Percentiles rank a stretch among this genome's conserved stretches.
phyloP scores from a whole-genome alignment of 1,140 invertebrate genomes.

The Babylonia areolata region DNA sequence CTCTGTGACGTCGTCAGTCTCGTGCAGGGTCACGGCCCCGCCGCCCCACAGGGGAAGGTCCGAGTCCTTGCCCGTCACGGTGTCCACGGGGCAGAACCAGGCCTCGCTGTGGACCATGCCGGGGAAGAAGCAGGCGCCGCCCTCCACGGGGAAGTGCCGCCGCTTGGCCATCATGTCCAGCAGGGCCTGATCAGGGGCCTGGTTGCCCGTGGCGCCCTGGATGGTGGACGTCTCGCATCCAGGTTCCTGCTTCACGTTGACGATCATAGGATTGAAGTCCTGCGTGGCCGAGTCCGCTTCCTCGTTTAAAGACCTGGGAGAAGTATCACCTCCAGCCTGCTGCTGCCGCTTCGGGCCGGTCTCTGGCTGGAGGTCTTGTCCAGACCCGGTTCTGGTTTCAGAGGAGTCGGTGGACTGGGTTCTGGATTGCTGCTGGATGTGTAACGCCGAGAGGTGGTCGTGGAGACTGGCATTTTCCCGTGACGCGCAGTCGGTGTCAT shows the following conservation, averaged over 20 bases:
- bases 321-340: too few relatives aligned
- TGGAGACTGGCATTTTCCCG: background rate
- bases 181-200: background rate
- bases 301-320: too few relatives aligned
- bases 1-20: slow-evolving; percentile 17
- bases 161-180: background rate
- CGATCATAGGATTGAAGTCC: too few relatives aligned
- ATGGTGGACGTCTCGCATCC: too few relatives aligned
- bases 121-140: background rate
- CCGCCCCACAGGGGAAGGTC: background rate
- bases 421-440: background rate
- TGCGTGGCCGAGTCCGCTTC: too few relatives aligned
- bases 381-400: too few relatives aligned
- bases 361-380: too few relatives aligned
- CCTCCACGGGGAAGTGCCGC: background rate
- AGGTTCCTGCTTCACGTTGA: too few relatives aligned
- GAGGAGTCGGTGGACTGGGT: background rate
- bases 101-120: too few relatives aligned
- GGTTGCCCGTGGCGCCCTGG: too few relatives aligned
- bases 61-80: background rate
- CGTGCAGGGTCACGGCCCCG: background rate
- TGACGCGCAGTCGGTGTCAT: background rate
- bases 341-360: too few relatives aligned
- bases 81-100: background rate
- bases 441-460: background rate